These are phyloP conservation scores for Anas bahamensis DNA, from an alignment of 2,797 vertebrate species.

Conservation along the genomic window DNA sequence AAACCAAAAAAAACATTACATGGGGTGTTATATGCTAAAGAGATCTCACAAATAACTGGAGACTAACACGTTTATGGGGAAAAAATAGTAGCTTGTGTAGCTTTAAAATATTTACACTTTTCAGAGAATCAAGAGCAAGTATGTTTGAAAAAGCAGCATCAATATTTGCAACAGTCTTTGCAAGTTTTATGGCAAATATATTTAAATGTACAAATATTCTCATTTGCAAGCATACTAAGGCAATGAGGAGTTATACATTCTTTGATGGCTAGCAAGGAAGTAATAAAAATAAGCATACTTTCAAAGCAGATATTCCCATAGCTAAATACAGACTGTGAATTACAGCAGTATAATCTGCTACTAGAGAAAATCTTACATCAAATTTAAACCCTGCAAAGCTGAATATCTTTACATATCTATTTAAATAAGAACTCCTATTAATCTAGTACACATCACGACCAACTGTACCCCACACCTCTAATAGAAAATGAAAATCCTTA, in stretches of 20 bases:
- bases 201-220: not conserved
- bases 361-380: not conserved
- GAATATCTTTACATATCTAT: not conserved
- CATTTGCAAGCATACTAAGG: slow-evolving; percentile 2
- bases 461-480: not conserved
- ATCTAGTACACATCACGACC: not conserved
- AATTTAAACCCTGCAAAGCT: not conserved
- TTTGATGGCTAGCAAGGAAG: not conserved
- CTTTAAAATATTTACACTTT: not conserved
- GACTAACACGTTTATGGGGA: not conserved
- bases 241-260: slow-evolving; percentile 1
- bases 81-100: not conserved
- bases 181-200: not conserved
- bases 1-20: not conserved
- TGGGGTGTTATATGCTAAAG: accelerated
- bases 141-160: slow-evolving; percentile 4
- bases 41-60: not conserved
- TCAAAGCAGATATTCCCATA: slow-evolving; percentile 10
- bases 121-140: not conserved
- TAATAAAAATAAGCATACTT: slow-evolving; percentile 10
- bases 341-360: not conserved
- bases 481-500: not conserved
- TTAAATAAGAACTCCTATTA: not conserved
- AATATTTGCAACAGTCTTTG: not conserved
- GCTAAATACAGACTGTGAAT: not conserved